Evolutionary conservation across 2,113 vertebrate genomes (phyloP), one percentile per base, ranked within the genome.

Genomic region (Strix aluco): DNA sequence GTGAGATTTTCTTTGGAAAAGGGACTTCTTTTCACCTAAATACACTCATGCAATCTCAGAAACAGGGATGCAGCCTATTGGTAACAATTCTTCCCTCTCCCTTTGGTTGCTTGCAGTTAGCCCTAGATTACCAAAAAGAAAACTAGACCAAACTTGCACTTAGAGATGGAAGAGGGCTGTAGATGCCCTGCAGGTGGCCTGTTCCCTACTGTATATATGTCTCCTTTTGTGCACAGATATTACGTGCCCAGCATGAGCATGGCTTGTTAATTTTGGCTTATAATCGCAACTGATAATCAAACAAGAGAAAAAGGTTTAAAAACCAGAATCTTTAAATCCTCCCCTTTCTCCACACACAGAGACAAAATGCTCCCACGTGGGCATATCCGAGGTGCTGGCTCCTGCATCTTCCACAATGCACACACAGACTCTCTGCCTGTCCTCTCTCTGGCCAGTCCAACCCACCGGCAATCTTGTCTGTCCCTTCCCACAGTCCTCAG

Each of bases 301-400:
- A 51, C 25, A 58, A 46, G 27, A 30, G 9, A 9, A 82, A 90
- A 92, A 23, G 9, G 7, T 46, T 86, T 86, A 11, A 66, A 85
- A 89, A 22, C 0, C 23, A 67, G 14, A 34, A 44, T 52, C 17
- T 16, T 52, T 27, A 90, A 93, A 80, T 69, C 16, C 21, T 73
- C 3, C 15, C 7, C 18, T 77, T 92, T 73, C 32, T 86, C 25
- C 17, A 51, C 11, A 26, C 23, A 29, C 18, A 55, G 3, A 89
- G 18, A 17, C 22, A 73, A 65, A 94, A 65, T 32, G 2, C 47
- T 80, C 13, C 18, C 46, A 44, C 71, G 13, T 40, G 40, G 23
- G 61, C 6, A 4, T 63, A 72, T 29, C n/a, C 32, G 30, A 34
- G 23, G 3, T 2, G 1, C 13, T 0, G 2, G 27, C 10, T 92